Conservation (phyloP, 2,113 vertebrate genomes). For the Platichthys flesus region DNA sequence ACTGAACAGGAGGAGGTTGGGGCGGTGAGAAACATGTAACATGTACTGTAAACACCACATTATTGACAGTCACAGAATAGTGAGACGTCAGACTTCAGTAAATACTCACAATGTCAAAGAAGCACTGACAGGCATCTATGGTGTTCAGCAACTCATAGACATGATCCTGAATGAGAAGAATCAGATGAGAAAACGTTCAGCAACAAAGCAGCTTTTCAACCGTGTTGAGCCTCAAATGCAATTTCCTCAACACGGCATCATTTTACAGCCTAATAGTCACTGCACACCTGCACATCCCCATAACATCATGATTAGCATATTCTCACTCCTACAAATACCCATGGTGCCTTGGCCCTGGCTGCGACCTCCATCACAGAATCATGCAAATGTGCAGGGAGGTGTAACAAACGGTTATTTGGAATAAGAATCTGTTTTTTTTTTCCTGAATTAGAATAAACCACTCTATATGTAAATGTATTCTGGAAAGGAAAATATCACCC, state of each 20-base stretch:
- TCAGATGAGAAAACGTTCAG: constrained; percentile 16
- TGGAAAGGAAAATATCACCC: neutral
- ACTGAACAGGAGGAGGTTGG: constrained; percentile 9
- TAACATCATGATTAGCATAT: constrained; percentile 1
- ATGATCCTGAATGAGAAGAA: constrained; percentile 84
- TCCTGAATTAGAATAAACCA: constrained; percentile 42
- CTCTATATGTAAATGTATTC: constrained; percentile 67
- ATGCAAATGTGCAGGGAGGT: constrained; percentile 22
- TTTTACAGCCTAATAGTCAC: constrained; percentile 3
- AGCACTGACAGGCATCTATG: constrained; percentile 92
- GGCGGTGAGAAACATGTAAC: neutral
- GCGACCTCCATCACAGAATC: constrained; percentile 34
- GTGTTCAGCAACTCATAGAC: constrained; percentile 95
- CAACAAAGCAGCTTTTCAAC: constrained; percentile 7
- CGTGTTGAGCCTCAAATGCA: neutral
- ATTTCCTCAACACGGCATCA: neutral
- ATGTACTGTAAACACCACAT: neutral
- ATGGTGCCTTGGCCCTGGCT: constrained; percentile 14
- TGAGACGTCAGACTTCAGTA: too few relatives aligned
- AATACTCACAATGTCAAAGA: constrained; percentile 91
- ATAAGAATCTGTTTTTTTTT: constrained; percentile 13
- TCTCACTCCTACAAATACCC: constrained; percentile 11
- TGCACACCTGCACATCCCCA: constrained; percentile 8
- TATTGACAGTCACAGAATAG: neutral
- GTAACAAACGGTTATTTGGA: constrained; percentile 19